Conservation (phyloP, 2,888 invertebrate genomes). For the Sarcophaga variegata region DNA sequence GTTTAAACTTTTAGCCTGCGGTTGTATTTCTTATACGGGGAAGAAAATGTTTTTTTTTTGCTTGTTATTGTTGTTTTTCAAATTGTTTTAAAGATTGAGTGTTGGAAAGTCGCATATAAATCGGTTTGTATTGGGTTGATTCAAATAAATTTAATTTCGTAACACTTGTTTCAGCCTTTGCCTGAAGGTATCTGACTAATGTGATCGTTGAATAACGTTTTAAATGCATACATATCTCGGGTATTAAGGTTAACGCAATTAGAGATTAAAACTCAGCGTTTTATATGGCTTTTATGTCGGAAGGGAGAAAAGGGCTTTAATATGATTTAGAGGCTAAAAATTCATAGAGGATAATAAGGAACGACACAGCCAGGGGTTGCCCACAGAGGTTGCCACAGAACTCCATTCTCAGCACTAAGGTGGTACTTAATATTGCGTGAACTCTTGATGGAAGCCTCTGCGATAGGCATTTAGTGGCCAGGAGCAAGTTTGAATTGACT, state of each 20-base stretch:
- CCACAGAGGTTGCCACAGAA: too few species aligned
- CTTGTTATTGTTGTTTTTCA: conserved; percentile 40
- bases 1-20: conserved; percentile 10
- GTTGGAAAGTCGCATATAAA: conserved; percentile 40
- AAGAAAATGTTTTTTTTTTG: not conserved
- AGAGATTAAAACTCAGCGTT: not conserved
- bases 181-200: not conserved
- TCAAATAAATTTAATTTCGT: conserved; percentile 54
- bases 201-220: not conserved
- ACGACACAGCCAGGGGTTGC: too few species aligned
- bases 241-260: not conserved
- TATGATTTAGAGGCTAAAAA: too few species aligned
- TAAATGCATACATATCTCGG: not conserved
- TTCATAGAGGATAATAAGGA: too few species aligned
- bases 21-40: conserved; percentile 5
- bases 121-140: conserved; percentile 57
- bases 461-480: too few species aligned
- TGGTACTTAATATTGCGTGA: too few species aligned
- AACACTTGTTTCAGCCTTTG: conserved; percentile 24
- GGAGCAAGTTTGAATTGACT: too few species aligned
- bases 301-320: too few species aligned
- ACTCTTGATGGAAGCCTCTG: too few species aligned
- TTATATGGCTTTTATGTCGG: too few species aligned
- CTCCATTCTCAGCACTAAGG: too few species aligned
- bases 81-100: conserved; percentile 10